phyloP scores from a whole-genome alignment of 2,797 vertebrate species.

The Knipowitschia caucasica region DNA sequence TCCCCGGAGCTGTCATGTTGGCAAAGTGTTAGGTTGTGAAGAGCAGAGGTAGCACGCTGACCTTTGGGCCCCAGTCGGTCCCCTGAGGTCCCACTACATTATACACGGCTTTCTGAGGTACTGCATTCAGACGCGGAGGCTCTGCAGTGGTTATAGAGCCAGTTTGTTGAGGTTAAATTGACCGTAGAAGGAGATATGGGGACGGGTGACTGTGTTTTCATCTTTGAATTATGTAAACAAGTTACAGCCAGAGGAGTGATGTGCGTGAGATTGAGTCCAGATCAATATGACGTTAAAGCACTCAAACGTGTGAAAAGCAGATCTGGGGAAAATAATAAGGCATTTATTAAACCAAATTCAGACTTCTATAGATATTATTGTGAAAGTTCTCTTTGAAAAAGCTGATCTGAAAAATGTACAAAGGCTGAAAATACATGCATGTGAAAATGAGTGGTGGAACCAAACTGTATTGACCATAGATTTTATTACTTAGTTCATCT shows the following conservation, averaged over 20 bases:
- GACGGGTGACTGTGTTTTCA: conserved; percentile 19
- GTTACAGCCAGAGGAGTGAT: conserved; percentile 19
- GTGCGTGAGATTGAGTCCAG: conserved; percentile 5
- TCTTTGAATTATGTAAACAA: conserved; percentile 23
- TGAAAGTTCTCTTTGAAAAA: too few species aligned
- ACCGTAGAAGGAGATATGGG: conserved; percentile 21
- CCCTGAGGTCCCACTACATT: conserved; percentile 29
- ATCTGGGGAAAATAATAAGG: too few species aligned
- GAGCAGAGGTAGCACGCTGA: conserved; percentile 45
- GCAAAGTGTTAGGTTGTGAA: conserved; percentile 56
- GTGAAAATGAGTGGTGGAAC: too few species aligned
- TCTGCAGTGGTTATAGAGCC: conserved; percentile 19
- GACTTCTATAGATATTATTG: too few species aligned
- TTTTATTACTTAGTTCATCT: too few species aligned
- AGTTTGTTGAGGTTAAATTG: conserved; percentile 21
- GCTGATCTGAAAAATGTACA: too few species aligned
- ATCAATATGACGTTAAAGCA: not conserved
- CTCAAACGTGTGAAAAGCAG: too few species aligned
- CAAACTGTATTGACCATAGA: too few species aligned
- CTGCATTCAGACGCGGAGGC: conserved; percentile 14
- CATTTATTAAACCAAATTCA: too few species aligned
- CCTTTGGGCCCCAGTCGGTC: conserved; percentile 20
- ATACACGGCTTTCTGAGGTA: conserved; percentile 28
- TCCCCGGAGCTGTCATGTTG: conserved; percentile 45
- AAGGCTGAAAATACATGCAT: too few species aligned